Percentiles rank a stretch among this genome's conserved stretches.
Evolutionary conservation across 2,797 vertebrate genomes (phyloP).

Genomic region (Pangasius krempfi): DNA sequence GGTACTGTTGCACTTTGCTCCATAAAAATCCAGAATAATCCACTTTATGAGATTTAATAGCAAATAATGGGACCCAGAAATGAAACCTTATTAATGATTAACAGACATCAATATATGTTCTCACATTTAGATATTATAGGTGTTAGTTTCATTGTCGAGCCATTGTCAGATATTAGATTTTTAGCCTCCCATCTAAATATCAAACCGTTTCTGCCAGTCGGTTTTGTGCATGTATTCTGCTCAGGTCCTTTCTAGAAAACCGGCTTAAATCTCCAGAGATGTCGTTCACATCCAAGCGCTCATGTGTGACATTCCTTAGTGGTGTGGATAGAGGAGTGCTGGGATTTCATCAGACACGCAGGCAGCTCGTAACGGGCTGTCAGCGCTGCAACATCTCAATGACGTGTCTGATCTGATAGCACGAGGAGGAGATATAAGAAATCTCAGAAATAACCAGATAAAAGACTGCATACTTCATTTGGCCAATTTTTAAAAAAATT

Average conservation of each 20-base stretch:
- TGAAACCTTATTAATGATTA: background rate
- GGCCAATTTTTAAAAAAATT: background rate
- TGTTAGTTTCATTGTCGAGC: background rate
- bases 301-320: conserved; percentile 12
- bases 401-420: conserved; percentile 19
- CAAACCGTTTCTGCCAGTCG: background rate
- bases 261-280: conserved; percentile 12
- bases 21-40: background rate
- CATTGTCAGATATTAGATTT: background rate
- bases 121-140: too few species aligned
- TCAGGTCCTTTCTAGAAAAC: background rate
- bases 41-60: background rate
- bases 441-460: background rate
- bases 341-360: conserved; percentile 27
- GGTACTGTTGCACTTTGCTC: background rate
- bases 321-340: background rate
- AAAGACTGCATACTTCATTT: background rate
- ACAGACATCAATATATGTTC: too few species aligned
- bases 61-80: background rate
- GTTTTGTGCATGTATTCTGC: background rate
- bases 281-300: conserved; percentile 21
- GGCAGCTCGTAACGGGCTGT: conserved; percentile 38
- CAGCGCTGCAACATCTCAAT: conserved; percentile 48
- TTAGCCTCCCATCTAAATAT: background rate
- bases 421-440: background rate